Evolutionary conservation across 1,140 invertebrate species (phyloP), one percentile per base, ranked within the genome.

Genomic region (Phenacoccus solenopsis): DNA sequence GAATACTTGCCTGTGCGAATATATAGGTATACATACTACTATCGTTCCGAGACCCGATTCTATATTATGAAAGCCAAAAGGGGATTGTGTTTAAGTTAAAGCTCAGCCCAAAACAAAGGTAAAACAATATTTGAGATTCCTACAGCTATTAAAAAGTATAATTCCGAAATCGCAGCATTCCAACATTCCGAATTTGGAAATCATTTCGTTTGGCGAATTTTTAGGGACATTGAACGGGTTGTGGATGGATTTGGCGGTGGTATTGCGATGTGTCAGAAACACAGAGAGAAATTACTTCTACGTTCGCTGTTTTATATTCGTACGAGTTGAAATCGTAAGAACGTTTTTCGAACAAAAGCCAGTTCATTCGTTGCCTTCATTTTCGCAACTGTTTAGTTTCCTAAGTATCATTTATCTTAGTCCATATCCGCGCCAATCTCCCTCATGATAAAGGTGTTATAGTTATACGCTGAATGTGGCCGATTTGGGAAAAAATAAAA

Each of bases 351-450:
- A 24, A 64, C 21, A 64, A 64, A 64, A 64, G 59, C 59, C 59
- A 64, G 59, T 24, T 64, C 59, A 64, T 27, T 64, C 59, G 21
- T 64, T 64, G 22, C 59, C 25, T 64, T 27, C 59, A 64, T 64
- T 64, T 64, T 64, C 10, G 59, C 20, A 24, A 25, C 22, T 24
- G 59, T 64, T 64, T 64, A 64, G 59, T 64, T 64, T 64, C 16
- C 59, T 25, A 24, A 64, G 59, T 64, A 64, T 64, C 59, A 64
- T 64, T 64, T 64, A 64, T 64, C 59, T 64, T 64, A 64, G 59
- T 64, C 59, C 16, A 64, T 64, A 25, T 64, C 25, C 25, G 59
- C 25, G 25, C 59, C 59, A 64, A 64, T 64, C 59, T 64, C 25
- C 25, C 59, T 16, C 25, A 64, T 16, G 16, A 24, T 24, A 22